Evolutionary conservation across 2,797 vertebrate genomes (phyloP).

Genomic region (Crenuchus spilurus): DNA sequence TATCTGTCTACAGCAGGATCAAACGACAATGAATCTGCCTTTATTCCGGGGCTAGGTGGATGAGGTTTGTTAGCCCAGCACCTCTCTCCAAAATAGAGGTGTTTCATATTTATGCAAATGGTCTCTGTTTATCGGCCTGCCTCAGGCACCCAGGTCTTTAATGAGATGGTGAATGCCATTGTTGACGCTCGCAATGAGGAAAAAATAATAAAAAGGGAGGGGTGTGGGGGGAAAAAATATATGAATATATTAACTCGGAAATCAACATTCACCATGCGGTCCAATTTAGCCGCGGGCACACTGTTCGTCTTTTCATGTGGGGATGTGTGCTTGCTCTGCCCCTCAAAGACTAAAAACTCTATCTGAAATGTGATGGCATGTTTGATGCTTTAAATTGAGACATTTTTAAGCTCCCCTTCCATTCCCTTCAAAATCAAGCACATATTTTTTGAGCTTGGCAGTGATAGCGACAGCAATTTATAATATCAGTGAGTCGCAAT

Average conservation of each 20-base stretch:
- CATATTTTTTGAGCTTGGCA: constrained; percentile 5
- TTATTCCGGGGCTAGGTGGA: constrained; percentile 45
- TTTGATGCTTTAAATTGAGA: constrained; percentile 45
- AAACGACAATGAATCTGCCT: constrained; percentile 47
- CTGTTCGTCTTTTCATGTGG: constrained; percentile 39
- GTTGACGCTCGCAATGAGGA: constrained; percentile 58
- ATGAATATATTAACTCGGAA: constrained; percentile 58
- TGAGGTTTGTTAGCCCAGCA: constrained; percentile 51
- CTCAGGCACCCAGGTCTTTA: constrained; percentile 60
- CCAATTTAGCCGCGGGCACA: constrained; percentile 51
- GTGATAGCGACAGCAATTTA: constrained; percentile 19
- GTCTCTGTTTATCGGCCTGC: constrained; percentile 58
- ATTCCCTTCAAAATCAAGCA: constrained; percentile 26
- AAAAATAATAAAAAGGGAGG: constrained; percentile 39
- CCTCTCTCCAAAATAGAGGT: constrained; percentile 57
- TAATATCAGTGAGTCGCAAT: constrained; percentile 30
- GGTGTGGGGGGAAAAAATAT: constrained; percentile 29
- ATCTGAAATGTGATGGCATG: constrained; percentile 41
- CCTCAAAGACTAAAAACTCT: constrained; percentile 25
- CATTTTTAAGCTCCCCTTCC: constrained; percentile 22
- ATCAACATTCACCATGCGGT: constrained; percentile 50
- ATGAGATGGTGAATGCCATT: constrained; percentile 64
- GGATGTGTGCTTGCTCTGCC: constrained; percentile 3
- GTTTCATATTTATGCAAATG: constrained; percentile 65
- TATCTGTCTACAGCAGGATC: constrained; percentile 47